Evolutionary conservation across 2,888 invertebrate species (phyloP), one percentile per base, ranked within the genome.

Genomic region (Prosopocoilus inquinatus): DNA sequence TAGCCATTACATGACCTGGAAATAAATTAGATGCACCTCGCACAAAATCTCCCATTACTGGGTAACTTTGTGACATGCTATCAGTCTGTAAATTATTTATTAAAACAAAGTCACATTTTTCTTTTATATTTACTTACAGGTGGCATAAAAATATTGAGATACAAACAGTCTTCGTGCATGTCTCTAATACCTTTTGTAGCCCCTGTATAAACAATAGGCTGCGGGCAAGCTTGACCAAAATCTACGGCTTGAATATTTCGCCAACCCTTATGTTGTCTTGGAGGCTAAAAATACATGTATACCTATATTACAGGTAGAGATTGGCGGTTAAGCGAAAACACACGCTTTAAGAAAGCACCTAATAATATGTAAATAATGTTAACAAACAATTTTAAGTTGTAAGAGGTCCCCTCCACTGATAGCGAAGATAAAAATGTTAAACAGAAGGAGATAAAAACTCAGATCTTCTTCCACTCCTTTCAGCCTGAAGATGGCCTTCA

Each of bases 111-210:
- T 52, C 7, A 28, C 7, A 5, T 28, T 3, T 28, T 28, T 2
- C n/a, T 12, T 13, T 50, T 5, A 28, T 1, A 28, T 28, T 28
- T 4, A 79, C 83, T 83, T 74, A 89, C 90, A 76, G 88, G 87
- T 4, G 96, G 96, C 0, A 93, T 89, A 75, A 88, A 97, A 50
- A 98, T 84, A 73, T 98, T 97, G 53, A 98, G 81, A 73, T 96
- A 97, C 0, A 98, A 82, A 67, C 97, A 97, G 72, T 97, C 96
- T 76, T 97, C 97, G 68, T 94, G 90, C 79, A 96, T 91, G 67
- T 90, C 89, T 32, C 89, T 83, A 54, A 96, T 84, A 44, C 94
- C 94, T 71, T 89, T 89, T 0, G 89, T 88, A 5, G 89, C 87
- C 0, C 93, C 93, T 0, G 89, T 89, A 71, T 88, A 90, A 12